Base-by-base conservation (phyloP, 2,113 vertebrate species). In the Grus americana region DNA sequence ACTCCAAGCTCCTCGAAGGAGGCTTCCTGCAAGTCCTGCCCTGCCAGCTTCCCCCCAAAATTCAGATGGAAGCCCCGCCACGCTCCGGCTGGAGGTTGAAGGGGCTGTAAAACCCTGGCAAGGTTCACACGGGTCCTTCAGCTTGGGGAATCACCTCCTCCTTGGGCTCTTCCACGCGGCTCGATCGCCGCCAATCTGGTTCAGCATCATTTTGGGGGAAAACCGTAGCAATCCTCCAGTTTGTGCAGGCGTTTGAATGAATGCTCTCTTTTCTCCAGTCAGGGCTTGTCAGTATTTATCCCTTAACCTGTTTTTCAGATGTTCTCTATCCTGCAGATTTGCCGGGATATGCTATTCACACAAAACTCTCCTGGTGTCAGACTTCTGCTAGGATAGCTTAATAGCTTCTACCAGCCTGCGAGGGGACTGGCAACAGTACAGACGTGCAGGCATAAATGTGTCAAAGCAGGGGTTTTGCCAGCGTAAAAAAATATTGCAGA, bases 341-440 rank as follows among this genome's bases (percentile, higher is more conserved):
- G 90, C 22, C 0, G 3, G 94, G 87, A 71, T 96, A 52, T 76
- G 96, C 93, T 92, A 29, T 95, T 96, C 94, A 94, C 94, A 91
- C 95, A 65, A 40, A 95, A 13, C 84, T 94, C 94, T 95, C 52
- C 89, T 90, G 94, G 96, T 95, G 95, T 93, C 96, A 96, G 84
- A 73, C 94, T 96, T 91, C 81, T 89, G 95, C 94, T 92, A 70
- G 92, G 82, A 94, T 65, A 40, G 74, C 87, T 89, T 68, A 72
- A 47, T 61, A 58, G 85, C 92, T 95, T 74, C 78, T 21, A 58
- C 95, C 90, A 92, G 88, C 79, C 66, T 93, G 79, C 6, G 24
- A 47, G 49, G 79, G 92, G 6, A 2, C 86, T 93, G 86, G 91
- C 86, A 86, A 23, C 67, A 15, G 79, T 16, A 38, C 86, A 79